Evolutionary conservation across 2,888 invertebrate genomes (phyloP).

Genomic region (Drosophila anomalata): DNA sequence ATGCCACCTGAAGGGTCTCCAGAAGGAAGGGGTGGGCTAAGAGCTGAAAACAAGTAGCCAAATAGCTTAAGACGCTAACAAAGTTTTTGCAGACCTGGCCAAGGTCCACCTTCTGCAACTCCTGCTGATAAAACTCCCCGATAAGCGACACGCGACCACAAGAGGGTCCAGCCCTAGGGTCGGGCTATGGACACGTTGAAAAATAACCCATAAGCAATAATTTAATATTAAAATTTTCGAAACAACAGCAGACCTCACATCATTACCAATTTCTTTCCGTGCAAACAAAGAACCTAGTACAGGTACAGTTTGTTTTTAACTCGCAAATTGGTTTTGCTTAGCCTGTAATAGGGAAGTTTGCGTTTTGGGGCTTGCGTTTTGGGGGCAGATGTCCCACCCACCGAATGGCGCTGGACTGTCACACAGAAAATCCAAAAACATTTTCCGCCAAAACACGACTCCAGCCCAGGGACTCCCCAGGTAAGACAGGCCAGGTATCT

Average conservation of each 20-base stretch:
- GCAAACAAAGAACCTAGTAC: conserved; percentile 19
- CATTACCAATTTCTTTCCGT: background rate
- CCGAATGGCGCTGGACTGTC: conserved; percentile 55
- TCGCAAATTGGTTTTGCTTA: conserved; percentile 74
- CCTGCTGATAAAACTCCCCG: conserved; percentile 63
- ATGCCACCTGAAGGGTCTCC: conserved; percentile 47
- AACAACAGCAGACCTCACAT: conserved; percentile 13
- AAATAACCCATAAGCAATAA: conserved; percentile 19
- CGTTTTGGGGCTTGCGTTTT: conserved; percentile 1
- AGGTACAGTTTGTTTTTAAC: conserved; percentile 72
- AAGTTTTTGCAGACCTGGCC: conserved; percentile 48
- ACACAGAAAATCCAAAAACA: conserved; percentile 59
- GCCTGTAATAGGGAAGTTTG: conserved; percentile 27
- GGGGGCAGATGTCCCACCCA: conserved; percentile 34
- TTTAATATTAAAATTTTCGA: background rate
- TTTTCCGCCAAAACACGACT: conserved; percentile 62
- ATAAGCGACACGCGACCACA: conserved; percentile 77
- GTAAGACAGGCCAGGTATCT: conserved; percentile 28
- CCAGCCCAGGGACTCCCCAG: conserved; percentile 25
- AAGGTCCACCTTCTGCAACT: conserved; percentile 18
- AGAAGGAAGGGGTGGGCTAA: conserved; percentile 28
- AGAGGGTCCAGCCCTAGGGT: conserved; percentile 36
- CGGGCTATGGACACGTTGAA: conserved; percentile 26
- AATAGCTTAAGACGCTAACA: conserved; percentile 76
- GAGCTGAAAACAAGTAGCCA: conserved; percentile 73